Evolutionary conservation across 2,113 vertebrate genomes (phyloP).

Genomic region (Rhabdomys dilectus): DNA sequence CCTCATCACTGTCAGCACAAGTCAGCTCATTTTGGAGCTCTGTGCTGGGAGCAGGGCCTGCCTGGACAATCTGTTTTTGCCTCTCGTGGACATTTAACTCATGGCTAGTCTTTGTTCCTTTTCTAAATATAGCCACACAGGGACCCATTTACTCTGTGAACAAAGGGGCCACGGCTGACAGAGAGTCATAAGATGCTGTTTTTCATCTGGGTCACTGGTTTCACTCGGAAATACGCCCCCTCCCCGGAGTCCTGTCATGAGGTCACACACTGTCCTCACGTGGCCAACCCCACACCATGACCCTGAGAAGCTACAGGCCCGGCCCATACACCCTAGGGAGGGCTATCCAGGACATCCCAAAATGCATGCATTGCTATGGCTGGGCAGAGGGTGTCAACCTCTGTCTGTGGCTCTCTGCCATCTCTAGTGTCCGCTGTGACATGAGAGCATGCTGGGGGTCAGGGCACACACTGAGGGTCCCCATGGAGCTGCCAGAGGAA

Average conservation of each 20-base stretch:
- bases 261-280: neutral
- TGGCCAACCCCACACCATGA: neutral
- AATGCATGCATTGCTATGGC: neutral
- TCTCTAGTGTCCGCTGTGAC: neutral
- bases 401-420: neutral
- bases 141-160: conserved; percentile 38
- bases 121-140: conserved; percentile 53
- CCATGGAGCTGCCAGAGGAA: neutral
- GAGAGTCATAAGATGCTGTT: conserved; percentile 75
- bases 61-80: neutral
- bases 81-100: conserved; percentile 27
- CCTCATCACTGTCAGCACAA: conserved; percentile 23
- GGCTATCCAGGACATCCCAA: no score
- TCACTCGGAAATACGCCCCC: neutral
- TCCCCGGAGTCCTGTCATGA: neutral
- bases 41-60: neutral
- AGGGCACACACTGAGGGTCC: neutral
- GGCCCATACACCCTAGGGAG: neutral
- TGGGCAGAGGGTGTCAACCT: neutral
- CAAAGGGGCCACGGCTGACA: conserved; percentile 48
- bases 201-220: rapidly evolving
- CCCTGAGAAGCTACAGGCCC: neutral
- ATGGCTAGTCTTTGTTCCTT: neutral
- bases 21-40: neutral
- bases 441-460: rapidly evolving